Evolutionary conservation across 2,888 invertebrate genomes (phyloP).

Genomic region (Julus scanicus): DNA sequence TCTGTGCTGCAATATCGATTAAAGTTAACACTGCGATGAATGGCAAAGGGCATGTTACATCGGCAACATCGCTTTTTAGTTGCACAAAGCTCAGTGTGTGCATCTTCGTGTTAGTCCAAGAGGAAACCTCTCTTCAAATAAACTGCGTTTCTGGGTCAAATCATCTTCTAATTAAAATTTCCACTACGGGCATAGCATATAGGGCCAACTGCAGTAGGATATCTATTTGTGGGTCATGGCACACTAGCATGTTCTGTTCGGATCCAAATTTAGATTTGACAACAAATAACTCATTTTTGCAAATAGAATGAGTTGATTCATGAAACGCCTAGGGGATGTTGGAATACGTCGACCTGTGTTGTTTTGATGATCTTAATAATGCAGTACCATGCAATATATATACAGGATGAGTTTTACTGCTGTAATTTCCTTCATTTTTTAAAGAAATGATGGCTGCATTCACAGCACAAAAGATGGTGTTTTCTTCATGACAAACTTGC

Average conservation of each 20-base stretch:
- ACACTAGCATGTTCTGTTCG: neutral
- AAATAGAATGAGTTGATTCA: neutral
- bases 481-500: too few relatives aligned
- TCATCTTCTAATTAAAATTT: constrained; percentile 41
- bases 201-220: neutral
- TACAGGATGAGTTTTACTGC: neutral
- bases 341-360: neutral
- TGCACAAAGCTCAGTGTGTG: neutral
- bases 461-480: too few relatives aligned
- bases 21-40: neutral
- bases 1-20: constrained; percentile 21
- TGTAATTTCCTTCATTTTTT: neutral
- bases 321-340: neutral
- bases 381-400: neutral
- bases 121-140: neutral
- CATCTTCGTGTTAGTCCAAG: neutral
- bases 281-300: neutral
- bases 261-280: neutral
- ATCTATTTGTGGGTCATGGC: neutral
- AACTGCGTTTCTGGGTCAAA: constrained; percentile 40
- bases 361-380: neutral
- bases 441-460: neutral
- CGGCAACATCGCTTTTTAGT: neutral
- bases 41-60: constrained; percentile 32
- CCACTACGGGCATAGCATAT: neutral